Base-by-base conservation (phyloP, 2,797 vertebrate genomes). In the Allenopithecus nigroviridis region DNA sequence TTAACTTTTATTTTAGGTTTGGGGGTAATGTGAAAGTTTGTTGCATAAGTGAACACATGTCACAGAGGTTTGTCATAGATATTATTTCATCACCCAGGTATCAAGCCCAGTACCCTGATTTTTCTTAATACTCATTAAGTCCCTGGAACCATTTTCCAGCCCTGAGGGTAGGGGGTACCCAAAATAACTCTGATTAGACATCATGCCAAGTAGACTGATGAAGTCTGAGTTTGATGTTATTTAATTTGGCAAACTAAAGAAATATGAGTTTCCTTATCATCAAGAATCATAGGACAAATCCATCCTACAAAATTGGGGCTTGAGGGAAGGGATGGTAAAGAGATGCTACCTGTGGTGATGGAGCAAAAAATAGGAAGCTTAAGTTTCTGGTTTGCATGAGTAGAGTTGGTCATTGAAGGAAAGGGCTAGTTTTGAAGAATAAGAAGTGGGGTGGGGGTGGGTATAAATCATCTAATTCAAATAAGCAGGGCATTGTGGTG, bases 111-210 rank as follows among this genome's bases (percentile, higher is more conserved):
- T 68, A 68, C 33, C 64, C 46, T 75, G 50, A 24, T 64, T 84
- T 93, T 79, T 39, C 46, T 55, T 12, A 70, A 92, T 28, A 86
- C 17, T 90, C 19, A 16, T 33, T 46, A 78, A 74, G 39, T 57
- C 19, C 30, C 17, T 70, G 36, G 36, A 33, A 93, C 21, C 28
- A 76, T 87, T 68, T 84, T 89, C 39, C 17, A 95, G 41, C 4
- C 80, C 55, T 64, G 16, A 6, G 8, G 48, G 14, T 4, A 85
- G 13, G 11, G 26, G 6, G 8, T 28, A 28, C 22, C 28, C 19
- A 70, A 86, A 94, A 92, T 55, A 96, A 84, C 79, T 89, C 84
- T 89, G 30, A 91, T 57, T 41, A 80, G n/a, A 84, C n/a, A 85
- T 46, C 59, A 59, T 26, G 24, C 48, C 55, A 85, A 70, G 43